Evolutionary conservation across 2,113 vertebrate genomes (phyloP).

Genomic region (Oreochromis tanganicae): DNA sequence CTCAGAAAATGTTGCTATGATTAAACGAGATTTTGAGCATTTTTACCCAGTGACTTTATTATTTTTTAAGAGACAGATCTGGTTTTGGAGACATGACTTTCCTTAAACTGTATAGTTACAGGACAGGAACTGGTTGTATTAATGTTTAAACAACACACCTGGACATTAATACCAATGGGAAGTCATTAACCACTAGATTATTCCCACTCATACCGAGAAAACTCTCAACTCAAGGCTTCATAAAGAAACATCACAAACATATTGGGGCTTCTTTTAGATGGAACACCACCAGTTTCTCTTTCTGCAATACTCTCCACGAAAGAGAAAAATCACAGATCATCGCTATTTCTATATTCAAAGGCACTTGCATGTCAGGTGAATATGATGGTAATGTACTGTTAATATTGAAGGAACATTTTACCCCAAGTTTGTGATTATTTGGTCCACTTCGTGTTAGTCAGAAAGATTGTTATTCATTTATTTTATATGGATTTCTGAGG

Average conservation of each 20-base stretch:
- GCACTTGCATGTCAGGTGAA: neutral
- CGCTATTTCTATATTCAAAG: neutral
- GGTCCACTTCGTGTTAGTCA: neutral
- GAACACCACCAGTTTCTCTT: neutral
- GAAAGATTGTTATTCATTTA: neutral
- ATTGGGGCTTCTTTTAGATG: neutral
- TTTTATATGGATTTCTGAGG: neutral
- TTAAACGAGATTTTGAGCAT: accelerated
- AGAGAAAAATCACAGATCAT: neutral
- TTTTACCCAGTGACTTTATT: neutral
- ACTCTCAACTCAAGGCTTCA: neutral
- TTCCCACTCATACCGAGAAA: neutral
- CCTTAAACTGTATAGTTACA: neutral
- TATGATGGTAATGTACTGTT: neutral
- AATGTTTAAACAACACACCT: neutral
- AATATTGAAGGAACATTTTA: neutral
- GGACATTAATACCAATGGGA: neutral
- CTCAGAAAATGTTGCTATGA: neutral
- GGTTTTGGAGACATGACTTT: neutral
- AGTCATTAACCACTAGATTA: neutral
- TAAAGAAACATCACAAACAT: neutral
- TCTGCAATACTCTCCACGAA: neutral
- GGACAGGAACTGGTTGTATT: neutral
- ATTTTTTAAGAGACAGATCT: neutral
- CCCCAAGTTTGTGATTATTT: neutral